These are phyloP conservation scores for Alouatta palliata DNA, from an alignment of 2,113 vertebrate species.

Conservation along the genomic window DNA sequence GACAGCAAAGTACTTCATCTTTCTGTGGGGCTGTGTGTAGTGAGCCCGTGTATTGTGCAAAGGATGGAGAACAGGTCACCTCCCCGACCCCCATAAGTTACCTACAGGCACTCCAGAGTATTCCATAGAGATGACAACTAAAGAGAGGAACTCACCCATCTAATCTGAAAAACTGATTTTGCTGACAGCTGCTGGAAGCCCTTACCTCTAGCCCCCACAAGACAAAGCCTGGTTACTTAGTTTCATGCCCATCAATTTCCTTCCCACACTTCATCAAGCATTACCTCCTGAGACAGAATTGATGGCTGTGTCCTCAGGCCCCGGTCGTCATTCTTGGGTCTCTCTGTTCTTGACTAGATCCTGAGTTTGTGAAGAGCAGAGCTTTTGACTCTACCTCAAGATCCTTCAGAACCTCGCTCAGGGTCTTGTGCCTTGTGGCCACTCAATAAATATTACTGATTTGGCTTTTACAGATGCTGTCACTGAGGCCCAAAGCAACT, in stretches of 20 bases:
- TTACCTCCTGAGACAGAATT: background rate
- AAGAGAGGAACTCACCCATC: background rate
- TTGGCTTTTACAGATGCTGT: conserved; percentile 23
- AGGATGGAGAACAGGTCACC: background rate
- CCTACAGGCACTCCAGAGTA: background rate
- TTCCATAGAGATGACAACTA: background rate
- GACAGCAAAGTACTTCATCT: background rate
- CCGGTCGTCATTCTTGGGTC: background rate
- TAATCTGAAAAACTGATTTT: background rate
- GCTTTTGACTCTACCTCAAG: background rate
- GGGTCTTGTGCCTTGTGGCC: background rate
- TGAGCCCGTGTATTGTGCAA: accelerated
- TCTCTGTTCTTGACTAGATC: background rate
- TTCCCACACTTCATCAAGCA: background rate
- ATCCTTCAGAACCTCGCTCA: background rate
- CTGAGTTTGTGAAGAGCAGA: background rate
- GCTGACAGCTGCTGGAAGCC: background rate
- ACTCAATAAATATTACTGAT: conserved; percentile 26
- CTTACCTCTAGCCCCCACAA: background rate
- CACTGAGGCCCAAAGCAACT: conserved; percentile 21
- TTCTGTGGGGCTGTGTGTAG: background rate
- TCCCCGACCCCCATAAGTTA: background rate
- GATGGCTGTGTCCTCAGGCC: background rate
- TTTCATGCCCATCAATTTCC: background rate
- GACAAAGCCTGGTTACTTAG: background rate